Conservation (phyloP, 2,888 invertebrate genomes). For the Podotricha telesiphe region DNA sequence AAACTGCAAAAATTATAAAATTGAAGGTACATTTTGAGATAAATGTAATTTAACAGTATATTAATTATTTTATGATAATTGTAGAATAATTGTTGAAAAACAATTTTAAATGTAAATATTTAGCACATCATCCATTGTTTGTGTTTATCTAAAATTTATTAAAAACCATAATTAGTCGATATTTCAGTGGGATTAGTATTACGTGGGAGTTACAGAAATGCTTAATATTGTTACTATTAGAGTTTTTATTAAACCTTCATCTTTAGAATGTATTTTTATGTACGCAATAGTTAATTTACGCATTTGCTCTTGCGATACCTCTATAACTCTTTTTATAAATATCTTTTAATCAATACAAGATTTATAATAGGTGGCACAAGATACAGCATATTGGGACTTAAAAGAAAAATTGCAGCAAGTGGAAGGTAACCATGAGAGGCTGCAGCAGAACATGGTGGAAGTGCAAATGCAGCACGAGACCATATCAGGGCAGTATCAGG, state of each 20-base stretch:
- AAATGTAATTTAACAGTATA: no score
- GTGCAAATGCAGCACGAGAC: conserved; percentile 75
- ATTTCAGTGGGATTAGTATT: no score
- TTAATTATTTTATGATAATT: no score
- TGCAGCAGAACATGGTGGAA: conserved; percentile 74
- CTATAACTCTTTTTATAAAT: no score
- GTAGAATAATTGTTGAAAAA: neutral
- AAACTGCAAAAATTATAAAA: conserved; percentile 69
- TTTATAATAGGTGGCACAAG: conserved; percentile 65
- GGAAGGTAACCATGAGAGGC: conserved; percentile 65
- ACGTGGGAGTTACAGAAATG: neutral
- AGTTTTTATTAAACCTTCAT: no score
- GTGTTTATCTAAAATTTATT: neutral
- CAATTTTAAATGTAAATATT: no score
- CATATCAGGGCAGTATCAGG: conserved; percentile 66
- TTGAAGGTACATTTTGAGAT: conserved; percentile 61
- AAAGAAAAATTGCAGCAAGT: conserved; percentile 65
- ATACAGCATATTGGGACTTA: conserved; percentile 72
- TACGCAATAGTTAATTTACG: no score
- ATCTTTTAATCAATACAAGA: neutral
- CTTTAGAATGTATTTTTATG: no score
- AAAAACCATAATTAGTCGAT: neutral
- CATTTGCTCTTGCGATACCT: no score
- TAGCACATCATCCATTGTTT: no score
- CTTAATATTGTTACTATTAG: neutral